A percentile compares a stretch with the other conserved stretches of the same genome.
phyloP scores from a whole-genome alignment of 1,140 invertebrate genomes.

The Saxidomus purpurata region DNA sequence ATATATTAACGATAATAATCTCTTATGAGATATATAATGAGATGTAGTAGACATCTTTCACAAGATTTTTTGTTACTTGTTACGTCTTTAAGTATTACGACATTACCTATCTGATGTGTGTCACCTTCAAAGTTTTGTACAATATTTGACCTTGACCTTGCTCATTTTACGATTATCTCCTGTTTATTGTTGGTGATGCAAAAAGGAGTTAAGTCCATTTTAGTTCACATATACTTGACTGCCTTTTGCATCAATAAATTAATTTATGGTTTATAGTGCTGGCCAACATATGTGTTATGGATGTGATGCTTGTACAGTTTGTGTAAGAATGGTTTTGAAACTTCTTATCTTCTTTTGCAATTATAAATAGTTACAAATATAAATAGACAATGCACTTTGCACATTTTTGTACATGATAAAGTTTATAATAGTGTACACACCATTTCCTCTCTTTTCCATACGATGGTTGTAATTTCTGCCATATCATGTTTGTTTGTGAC shows the following conservation, averaged over 20 bases:
- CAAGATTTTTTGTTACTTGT: conserved; percentile 35
- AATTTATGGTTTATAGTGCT: background rate
- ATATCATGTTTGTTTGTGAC: conserved; percentile 26
- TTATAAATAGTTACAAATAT: conserved; percentile 23
- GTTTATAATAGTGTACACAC: conserved; percentile 12
- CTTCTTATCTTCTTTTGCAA: background rate
- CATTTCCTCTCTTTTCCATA: conserved; percentile 24
- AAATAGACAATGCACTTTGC: conserved; percentile 31
- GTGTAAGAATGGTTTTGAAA: conserved; percentile 13
- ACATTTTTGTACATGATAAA: conserved; percentile 15
- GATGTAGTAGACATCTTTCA: conserved; percentile 21
- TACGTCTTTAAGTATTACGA: conserved; percentile 39
- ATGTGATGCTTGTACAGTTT: background rate
- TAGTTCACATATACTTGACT: conserved; percentile 8
- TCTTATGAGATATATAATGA: conserved; percentile 2
- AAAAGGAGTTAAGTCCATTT: background rate
- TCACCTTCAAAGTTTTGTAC: conserved; percentile 44
- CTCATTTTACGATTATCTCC: conserved; percentile 28
- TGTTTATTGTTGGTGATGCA: conserved; percentile 12
- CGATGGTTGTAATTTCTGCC: conserved; percentile 32
- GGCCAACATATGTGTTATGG: background rate
- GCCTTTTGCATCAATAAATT: background rate
- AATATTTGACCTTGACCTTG: conserved; percentile 32
- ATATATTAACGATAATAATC: conserved; percentile 1
- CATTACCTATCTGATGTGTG: conserved; percentile 27